phyloP scores from a whole-genome alignment of 2,797 vertebrate genomes.

The Cygnus olor region DNA sequence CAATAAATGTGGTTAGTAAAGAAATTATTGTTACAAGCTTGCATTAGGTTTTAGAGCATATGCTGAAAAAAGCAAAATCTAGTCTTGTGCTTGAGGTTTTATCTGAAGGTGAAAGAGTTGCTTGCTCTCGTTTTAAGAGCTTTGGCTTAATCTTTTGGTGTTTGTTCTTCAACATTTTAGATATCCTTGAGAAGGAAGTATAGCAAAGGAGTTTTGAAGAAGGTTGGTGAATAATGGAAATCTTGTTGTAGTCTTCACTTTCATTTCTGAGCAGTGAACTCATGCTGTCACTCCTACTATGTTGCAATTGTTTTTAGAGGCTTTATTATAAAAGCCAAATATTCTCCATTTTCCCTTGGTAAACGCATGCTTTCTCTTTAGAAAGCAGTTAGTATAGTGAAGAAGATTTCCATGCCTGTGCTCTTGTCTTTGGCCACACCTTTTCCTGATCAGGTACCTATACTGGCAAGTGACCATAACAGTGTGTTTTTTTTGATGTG shows the following conservation, averaged over 20 bases:
- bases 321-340: background rate
- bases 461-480: background rate
- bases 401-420: background rate
- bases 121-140: background rate
- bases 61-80: background rate
- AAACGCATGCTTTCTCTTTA: background rate
- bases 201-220: background rate
- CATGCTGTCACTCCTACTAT: background rate
- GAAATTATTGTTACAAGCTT: constrained; percentile 4
- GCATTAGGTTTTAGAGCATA: background rate
- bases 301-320: background rate
- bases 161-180: background rate
- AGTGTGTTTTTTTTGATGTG: background rate
- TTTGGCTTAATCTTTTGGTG: background rate
- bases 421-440: background rate
- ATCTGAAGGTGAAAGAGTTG: background rate
- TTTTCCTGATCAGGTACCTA: background rate
- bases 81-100: background rate
- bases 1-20: constrained; percentile 46
- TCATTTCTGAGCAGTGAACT: background rate
- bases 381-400: background rate
- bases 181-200: background rate
- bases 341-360: background rate
- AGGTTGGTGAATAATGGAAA: background rate
- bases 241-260: background rate